Evolutionary conservation across 2,113 vertebrate species (phyloP), one percentile per base, ranked within the genome.

Genomic region (Anser cygnoides): DNA sequence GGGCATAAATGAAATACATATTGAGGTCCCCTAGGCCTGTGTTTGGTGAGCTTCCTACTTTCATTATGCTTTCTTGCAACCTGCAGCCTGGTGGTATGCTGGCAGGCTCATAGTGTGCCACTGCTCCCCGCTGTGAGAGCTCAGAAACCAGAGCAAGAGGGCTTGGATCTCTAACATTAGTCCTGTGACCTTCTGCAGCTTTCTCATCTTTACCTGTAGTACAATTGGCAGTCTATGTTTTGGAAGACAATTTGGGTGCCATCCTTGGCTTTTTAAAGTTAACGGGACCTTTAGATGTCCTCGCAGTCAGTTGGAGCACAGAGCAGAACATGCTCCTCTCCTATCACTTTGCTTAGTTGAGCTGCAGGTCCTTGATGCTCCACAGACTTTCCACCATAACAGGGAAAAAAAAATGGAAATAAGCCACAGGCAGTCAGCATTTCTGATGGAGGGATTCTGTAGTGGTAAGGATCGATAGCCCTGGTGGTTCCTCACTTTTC

Each of bases 341-440:
- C n/a, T 67, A 10, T 59, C 83, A n/a, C 73, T 78, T 71, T 72
- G 10, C 43, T 61, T 61, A 35, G 57, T 35, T 67, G 52, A 92
- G 41, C 9, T 39, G 16, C 37, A 73, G 67, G 76, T 29, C 37
- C 59, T 29, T 14, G 59, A 33, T 21, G 22, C n/a, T 50, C 14
- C 49, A 90, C 26, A 81, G 70, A 25, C 35, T 71, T 81, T 70
- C 61, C 52, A 61, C 54, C 12, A 3, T 1, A 3, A 44, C 31
- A 74, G 55, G 52, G 12, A 49, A 22, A 67, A 71, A 71, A 88
- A 93, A 83, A 74, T 72, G 82, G 93, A 94, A 94, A 88, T 65
- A 83, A 39, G 73, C 75, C 85, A 77, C 41, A 88, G 79, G 81
- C 87, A 92, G 65, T 35, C 59, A 81, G 52, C 80, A 59, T 7